phyloP scores from a whole-genome alignment of 2,888 invertebrate genomes.

The Amaurobius ferox region DNA sequence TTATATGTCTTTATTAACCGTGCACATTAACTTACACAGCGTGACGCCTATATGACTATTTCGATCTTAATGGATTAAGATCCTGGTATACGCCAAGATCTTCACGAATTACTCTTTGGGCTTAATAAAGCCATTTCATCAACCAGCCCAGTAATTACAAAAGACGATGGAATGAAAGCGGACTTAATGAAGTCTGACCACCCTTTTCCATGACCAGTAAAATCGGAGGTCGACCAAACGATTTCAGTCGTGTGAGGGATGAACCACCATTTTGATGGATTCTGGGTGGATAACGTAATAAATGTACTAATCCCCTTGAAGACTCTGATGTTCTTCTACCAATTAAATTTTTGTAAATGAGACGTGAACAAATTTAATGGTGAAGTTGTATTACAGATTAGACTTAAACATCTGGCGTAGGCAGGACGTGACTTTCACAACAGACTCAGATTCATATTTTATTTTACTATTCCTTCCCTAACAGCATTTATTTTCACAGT shows the following conservation, averaged over 20 bases:
- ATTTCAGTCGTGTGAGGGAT: neutral
- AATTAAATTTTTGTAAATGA: too few relatives aligned
- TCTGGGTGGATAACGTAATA: neutral
- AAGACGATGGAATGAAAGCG: neutral
- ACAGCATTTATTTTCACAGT: too few relatives aligned
- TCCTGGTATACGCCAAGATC: neutral
- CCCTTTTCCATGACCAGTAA: neutral
- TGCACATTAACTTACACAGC: slow-evolving; percentile 3
- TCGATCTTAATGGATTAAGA: neutral
- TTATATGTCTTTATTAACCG: neutral
- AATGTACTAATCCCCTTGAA: neutral
- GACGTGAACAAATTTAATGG: too few relatives aligned
- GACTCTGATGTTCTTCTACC: too few relatives aligned
- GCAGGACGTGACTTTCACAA: too few relatives aligned
- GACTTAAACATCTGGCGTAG: too few relatives aligned
- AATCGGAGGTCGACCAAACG: neutral
- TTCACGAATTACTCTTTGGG: neutral
- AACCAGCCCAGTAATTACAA: slow-evolving; percentile 10
- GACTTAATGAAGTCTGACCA: slow-evolving; percentile 8
- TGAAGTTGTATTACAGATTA: too few relatives aligned
- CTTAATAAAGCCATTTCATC: slow-evolving; percentile 1
- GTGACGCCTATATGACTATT: neutral
- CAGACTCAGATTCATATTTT: too few relatives aligned
- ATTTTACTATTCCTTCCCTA: too few relatives aligned
- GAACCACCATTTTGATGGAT: neutral